These are phyloP conservation scores for Himantopus leucocephalus DNA, from an alignment of 2,113 vertebrate species.

Conservation along the genomic window DNA sequence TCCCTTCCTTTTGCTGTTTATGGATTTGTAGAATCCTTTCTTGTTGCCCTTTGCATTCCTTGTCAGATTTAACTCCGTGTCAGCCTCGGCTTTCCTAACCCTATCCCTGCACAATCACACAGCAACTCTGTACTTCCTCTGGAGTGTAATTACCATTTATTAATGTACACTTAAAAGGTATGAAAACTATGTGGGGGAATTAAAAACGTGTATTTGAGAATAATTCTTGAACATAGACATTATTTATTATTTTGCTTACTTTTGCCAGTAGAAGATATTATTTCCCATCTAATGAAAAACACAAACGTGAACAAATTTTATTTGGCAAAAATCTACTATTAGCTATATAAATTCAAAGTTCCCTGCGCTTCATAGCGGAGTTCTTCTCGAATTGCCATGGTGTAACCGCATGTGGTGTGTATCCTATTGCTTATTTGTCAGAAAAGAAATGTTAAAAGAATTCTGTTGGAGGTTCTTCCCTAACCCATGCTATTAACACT, in stretches of 20 bases:
- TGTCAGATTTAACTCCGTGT: background rate
- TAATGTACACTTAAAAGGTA: background rate
- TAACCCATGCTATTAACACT: background rate
- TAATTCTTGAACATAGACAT: background rate
- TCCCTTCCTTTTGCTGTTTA: background rate
- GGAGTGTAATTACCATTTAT: background rate
- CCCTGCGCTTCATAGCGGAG: background rate
- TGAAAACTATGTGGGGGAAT: background rate
- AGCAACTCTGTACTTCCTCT: background rate
- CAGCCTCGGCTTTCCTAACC: background rate
- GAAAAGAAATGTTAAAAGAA: background rate
- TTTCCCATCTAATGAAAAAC: background rate
- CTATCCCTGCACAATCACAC: background rate
- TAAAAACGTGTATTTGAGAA: background rate
- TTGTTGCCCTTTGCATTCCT: background rate
- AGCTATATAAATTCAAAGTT: background rate
- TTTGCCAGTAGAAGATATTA: background rate
- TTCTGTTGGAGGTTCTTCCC: background rate
- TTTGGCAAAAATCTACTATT: background rate
- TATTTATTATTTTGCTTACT: background rate
- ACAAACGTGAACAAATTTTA: background rate
- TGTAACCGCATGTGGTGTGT: background rate
- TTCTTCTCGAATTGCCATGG: accelerated
- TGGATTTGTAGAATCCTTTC: background rate
- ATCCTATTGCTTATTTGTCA: background rate